Evolutionary conservation across 2,113 vertebrate species (phyloP).

Genomic region (Varanus komodoensis): DNA sequence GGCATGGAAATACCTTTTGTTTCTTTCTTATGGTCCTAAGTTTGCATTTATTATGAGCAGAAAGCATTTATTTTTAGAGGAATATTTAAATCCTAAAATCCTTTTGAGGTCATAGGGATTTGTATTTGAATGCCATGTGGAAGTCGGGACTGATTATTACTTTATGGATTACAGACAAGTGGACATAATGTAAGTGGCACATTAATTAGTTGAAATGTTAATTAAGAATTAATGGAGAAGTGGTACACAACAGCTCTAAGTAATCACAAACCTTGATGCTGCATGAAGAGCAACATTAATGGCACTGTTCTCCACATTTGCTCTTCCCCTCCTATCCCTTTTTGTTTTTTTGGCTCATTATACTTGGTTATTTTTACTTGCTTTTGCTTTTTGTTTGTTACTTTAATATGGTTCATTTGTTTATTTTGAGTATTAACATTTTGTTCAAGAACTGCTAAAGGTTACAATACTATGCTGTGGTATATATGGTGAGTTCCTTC

Average conservation of each 20-base stretch:
- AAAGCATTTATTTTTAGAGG: not conserved
- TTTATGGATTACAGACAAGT: constrained; percentile 10
- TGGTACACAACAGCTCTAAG: not conserved
- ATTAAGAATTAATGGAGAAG: constrained; percentile 21
- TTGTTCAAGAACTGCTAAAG: not conserved
- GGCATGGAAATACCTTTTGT: not conserved
- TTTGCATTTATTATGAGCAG: not conserved
- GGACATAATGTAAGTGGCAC: not conserved
- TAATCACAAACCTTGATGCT: constrained; percentile 3
- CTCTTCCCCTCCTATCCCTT: not conserved
- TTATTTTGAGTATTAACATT: constrained; percentile 1
- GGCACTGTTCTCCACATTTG: not conserved
- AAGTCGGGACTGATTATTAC: constrained; percentile 4
- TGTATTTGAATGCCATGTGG: constrained; percentile 2
- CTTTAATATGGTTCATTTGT: not conserved
- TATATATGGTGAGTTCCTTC: not conserved
- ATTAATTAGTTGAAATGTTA: constrained; percentile 8
- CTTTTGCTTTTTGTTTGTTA: not conserved
- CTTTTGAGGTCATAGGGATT: not conserved
- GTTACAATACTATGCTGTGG: not conserved
- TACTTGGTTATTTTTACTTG: not conserved
- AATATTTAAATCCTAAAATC: constrained; percentile 1
- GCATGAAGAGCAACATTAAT: not conserved
- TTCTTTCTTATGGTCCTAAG: not conserved
- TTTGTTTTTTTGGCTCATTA: not conserved